Evolutionary conservation across 2,797 vertebrate species (phyloP), one percentile per base, ranked within the genome.

Genomic region (Streptopelia turtur): DNA sequence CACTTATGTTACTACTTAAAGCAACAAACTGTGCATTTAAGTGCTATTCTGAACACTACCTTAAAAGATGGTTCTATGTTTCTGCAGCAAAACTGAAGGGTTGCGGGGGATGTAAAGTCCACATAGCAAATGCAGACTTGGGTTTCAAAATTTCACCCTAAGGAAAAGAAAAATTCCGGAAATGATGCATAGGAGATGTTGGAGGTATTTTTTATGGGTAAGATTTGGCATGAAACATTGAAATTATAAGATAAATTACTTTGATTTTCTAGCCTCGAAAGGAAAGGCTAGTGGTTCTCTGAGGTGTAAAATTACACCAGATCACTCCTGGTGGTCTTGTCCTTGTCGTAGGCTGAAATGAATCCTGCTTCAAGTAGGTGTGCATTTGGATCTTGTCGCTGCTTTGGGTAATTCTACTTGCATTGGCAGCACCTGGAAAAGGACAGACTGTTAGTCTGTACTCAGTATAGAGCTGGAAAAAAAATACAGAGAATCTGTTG

Each of bases 1-100:
- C 52, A 66, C 59, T 23, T 76, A 25, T 63, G 50, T 81, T 90
- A 59, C 83, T 94, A 31, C 92, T 79, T 84, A 92, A 93, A 89
- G 56, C 47, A 93, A 53, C 20, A 89, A 70, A 82, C 37, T 5
- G 7, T 85, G 71, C 17, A 16, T 89, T 83, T 84, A 69, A 75
- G 47, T 70, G 52, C 35, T 82, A 4, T 74, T 89, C 49, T 76
- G n/a, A 88, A 60, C 63, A 21, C 1, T 3, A 9, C 28, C 23
- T 83, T 61, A 28, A 57, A 87, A 75, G 69, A 30, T 3, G 22
- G 25, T 66, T 60, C 77, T 7, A 14, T 0, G 0, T 94, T 60
- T 64, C 72, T 87, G 69, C 41, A 37, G 53, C 30, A 33, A 41
- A 93, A 78, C 31, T 61, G 35, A 80, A 80, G 27, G 45, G 5